Conservation (phyloP, 2,797 vertebrate genomes). For the Rallus crepitans region DNA sequence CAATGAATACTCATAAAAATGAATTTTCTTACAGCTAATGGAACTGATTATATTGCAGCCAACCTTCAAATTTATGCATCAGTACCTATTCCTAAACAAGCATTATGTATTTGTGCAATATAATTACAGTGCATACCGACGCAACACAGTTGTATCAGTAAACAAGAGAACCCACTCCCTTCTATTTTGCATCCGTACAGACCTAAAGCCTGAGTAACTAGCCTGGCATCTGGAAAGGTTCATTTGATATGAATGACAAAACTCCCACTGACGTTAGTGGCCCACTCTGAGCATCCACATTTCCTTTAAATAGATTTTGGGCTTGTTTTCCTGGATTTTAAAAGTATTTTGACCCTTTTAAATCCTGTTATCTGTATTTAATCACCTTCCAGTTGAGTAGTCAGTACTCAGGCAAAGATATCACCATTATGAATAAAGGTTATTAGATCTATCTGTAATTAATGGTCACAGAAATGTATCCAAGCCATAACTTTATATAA, state of each 20-base stretch:
- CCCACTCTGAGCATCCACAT: neutral
- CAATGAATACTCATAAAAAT: neutral
- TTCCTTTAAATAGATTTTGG: neutral
- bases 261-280: neutral
- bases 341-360: neutral
- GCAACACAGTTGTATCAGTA: neutral
- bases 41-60: neutral
- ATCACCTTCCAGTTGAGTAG: neutral
- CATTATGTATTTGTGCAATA: neutral
- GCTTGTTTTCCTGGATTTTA: neutral
- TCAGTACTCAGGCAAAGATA: neutral
- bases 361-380: neutral
- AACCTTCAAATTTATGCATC: neutral
- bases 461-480: neutral
- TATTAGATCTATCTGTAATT: neutral
- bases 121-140: neutral
- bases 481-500: neutral
- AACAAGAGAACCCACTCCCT: neutral
- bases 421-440: neutral
- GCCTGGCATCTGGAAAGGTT: neutral
- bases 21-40: neutral
- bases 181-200: neutral
- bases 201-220: neutral
- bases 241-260: neutral
- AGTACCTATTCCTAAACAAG: neutral